Percentiles rank a stretch among this genome's conserved stretches.
Evolutionary conservation across 1,140 invertebrate species (phyloP).

Genomic region (Rhagoletis pomonella): DNA sequence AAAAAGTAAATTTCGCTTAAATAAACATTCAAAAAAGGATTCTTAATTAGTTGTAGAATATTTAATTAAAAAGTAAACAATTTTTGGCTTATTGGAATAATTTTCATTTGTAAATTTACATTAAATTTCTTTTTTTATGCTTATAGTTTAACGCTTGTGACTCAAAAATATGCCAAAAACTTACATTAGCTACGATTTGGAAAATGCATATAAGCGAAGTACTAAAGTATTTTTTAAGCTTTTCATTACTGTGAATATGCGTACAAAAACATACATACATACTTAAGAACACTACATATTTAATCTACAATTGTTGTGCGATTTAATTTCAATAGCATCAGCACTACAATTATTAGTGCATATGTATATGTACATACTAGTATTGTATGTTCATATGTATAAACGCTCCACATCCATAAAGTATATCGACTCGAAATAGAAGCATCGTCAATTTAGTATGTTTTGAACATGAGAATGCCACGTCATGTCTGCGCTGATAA

Average conservation of each 20-base stretch:
- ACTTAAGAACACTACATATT: background rate
- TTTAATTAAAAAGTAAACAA: constrained; percentile 1
- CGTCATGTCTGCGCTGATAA: background rate
- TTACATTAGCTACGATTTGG: background rate
- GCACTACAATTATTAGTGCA: background rate
- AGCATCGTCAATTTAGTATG: background rate
- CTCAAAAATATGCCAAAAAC: background rate
- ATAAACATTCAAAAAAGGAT: background rate
- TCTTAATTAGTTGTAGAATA: background rate
- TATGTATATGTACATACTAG: too few relatives aligned
- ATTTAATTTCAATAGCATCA: background rate
- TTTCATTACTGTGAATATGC: too few relatives aligned
- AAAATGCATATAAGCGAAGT: background rate
- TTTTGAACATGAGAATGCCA: background rate
- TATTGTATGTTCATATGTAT: too few relatives aligned
- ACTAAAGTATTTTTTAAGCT: background rate
- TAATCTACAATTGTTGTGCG: background rate
- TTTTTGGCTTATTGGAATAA: background rate
- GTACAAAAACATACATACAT: too few relatives aligned
- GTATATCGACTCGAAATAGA: background rate
- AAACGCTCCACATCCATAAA: background rate
- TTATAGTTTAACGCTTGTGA: background rate
- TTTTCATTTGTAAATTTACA: constrained; percentile 29
- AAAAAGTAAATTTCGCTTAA: constrained; percentile 11
- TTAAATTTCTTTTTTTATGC: background rate